Percentiles rank a stretch among this genome's conserved stretches.
These are phyloP conservation scores for Dendrophyllia cribrosa DNA, from an alignment of 64 coral and sea anemone genomes.

Conservation along the genomic window DNA sequence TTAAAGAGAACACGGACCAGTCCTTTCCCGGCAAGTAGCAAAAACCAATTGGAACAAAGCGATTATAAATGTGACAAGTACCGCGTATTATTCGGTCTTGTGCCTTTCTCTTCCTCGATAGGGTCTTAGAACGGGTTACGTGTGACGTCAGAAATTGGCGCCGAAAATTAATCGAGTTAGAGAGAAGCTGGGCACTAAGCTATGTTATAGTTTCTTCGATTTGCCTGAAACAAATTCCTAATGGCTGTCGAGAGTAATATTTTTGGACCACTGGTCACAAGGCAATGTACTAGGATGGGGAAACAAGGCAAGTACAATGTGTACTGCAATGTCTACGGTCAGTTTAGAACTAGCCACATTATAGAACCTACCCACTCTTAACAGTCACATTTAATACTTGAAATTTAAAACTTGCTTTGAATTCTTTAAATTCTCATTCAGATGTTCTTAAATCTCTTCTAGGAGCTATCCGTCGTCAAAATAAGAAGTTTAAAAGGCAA, in stretches of 20 bases:
- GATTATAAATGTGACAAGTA: neutral
- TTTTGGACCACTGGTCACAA: too few relatives aligned
- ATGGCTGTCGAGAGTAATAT: too few relatives aligned
- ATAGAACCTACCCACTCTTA: neutral
- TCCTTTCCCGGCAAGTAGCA: neutral
- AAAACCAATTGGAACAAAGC: neutral
- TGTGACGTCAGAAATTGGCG: too few relatives aligned
- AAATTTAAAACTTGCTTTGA: neutral
- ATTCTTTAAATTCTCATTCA: neutral
- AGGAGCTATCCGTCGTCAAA: neutral
- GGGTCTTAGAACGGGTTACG: too few relatives aligned
- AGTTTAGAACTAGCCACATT: neutral
- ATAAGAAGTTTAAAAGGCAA: slow-evolving; percentile 23
- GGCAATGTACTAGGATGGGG: too few relatives aligned
- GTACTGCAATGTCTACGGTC: too few relatives aligned
- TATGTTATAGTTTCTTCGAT: too few relatives aligned
- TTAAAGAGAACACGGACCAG: slow-evolving; percentile 7
- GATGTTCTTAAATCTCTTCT: too few relatives aligned
- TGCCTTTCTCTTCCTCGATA: neutral
- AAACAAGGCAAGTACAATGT: too few relatives aligned
- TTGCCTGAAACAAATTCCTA: too few relatives aligned
- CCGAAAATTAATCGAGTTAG: too few relatives aligned
- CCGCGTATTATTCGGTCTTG: neutral
- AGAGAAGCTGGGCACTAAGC: too few relatives aligned
- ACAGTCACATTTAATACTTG: neutral